Evolutionary conservation across 1,140 invertebrate species (phyloP).

Genomic region (Drosophila ercepeae): DNA sequence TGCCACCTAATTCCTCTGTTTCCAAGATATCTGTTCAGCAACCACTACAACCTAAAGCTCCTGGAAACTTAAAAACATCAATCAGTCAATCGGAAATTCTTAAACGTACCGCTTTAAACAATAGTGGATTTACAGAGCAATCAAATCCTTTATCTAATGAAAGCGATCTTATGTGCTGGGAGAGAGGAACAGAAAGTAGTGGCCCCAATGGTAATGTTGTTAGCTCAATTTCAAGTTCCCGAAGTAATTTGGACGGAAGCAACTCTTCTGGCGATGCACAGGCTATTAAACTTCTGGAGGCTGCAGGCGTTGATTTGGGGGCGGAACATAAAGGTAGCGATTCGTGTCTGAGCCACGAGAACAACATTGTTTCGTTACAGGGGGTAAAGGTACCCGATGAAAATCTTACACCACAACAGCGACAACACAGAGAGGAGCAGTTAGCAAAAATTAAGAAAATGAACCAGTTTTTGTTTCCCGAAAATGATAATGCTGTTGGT

Average conservation of each 20-base stretch:
- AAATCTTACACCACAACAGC: constrained; percentile 97
- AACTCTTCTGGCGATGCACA: constrained; percentile 46
- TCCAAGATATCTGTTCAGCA: constrained; percentile 55
- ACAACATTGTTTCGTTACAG: constrained; percentile 86
- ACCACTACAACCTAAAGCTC: constrained; percentile 30
- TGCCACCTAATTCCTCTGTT: constrained; percentile 8
- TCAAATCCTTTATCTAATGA: constrained; percentile 62
- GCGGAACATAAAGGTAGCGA: constrained; percentile 47
- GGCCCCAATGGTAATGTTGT: neutral
- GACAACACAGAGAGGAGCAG: constrained; percentile 96
- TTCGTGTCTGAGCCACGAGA: constrained; percentile 29
- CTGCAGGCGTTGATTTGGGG: constrained; percentile 58
- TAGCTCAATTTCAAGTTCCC: constrained; percentile 12
- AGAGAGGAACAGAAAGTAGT: constrained; percentile 29
- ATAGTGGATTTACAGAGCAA: constrained; percentile 83
- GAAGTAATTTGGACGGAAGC: constrained; percentile 26
- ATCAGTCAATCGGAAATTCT: constrained; percentile 55
- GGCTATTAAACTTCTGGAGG: constrained; percentile 60
- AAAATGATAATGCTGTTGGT: constrained; percentile 83
- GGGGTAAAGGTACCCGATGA: constrained; percentile 97
- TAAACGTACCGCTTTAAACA: constrained; percentile 83
- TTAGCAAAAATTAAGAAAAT: constrained; percentile 96
- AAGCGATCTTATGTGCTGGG: constrained; percentile 76
- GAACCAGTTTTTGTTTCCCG: constrained; percentile 95
- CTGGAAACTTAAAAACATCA: constrained; percentile 27